Percentiles rank a stretch among this genome's conserved stretches.
phyloP scores from a whole-genome alignment of 1,140 invertebrate genomes.

The Linepithema humile region DNA sequence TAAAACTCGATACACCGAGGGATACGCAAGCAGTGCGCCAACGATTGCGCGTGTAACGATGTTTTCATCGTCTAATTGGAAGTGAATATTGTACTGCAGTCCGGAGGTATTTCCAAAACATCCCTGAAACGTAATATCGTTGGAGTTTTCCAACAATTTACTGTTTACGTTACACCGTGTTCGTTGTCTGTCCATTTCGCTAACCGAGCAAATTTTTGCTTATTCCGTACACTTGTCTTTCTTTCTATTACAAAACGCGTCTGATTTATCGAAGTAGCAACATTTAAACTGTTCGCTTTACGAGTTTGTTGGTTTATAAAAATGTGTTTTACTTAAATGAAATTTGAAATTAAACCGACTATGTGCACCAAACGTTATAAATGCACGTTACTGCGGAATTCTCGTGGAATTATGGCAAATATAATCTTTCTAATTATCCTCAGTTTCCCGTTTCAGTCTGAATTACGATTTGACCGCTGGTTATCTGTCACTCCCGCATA shows the following conservation, averaged over 20 bases:
- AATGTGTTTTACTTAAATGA: not conserved
- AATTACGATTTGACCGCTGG: constrained; percentile 27
- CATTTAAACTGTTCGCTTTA: not conserved
- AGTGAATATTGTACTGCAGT: constrained; percentile 9
- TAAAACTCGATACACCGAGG: constrained; percentile 9
- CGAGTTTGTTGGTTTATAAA: constrained; percentile 1
- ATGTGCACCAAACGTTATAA: not conserved
- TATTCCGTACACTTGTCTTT: not conserved
- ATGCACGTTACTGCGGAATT: not conserved
- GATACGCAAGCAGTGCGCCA: constrained; percentile 1
- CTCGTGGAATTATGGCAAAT: not conserved
- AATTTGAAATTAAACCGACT: not conserved
- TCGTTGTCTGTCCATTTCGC: constrained; percentile 20
- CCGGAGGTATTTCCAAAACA: constrained; percentile 34
- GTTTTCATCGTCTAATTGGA: constrained; percentile 50
- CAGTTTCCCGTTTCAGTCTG: not conserved
- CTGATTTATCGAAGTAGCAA: not conserved
- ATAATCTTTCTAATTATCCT: not conserved
- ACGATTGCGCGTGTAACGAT: constrained; percentile 11
- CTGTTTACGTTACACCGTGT: not conserved
- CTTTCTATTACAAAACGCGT: not conserved
- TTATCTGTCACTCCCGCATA: constrained; percentile 22
- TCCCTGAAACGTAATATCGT: constrained; percentile 13
- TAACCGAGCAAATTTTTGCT: not conserved
- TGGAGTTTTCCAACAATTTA: constrained; percentile 21